phyloP scores from a whole-genome alignment of 2,113 vertebrate genomes.

The Hucho hucho region DNA sequence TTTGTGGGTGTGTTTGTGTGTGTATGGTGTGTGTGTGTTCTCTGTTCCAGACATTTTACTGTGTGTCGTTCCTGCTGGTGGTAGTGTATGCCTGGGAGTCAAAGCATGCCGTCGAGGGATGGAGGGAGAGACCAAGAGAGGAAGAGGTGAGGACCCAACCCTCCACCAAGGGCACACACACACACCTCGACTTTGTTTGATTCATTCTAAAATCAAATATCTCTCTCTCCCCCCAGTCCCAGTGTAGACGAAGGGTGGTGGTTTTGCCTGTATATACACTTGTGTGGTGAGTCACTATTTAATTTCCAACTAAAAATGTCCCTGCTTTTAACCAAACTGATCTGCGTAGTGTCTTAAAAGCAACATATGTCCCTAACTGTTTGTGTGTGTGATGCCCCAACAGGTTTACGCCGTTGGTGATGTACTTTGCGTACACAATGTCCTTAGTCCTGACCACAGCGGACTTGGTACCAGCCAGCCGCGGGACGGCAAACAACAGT shows the following conservation, averaged over 20 bases:
- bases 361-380: background rate
- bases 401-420: constrained; percentile 61
- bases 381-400: constrained; percentile 1
- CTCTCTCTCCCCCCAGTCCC: constrained; percentile 37
- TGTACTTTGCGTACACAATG: constrained; percentile 60
- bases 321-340: background rate
- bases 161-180: background rate
- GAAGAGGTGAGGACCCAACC: constrained; percentile 50
- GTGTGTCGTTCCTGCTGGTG: constrained; percentile 73
- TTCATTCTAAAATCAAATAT: background rate
- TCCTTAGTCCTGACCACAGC: constrained; percentile 10
- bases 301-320: background rate
- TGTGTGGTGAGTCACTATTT: constrained; percentile 57
- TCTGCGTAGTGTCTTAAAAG: background rate
- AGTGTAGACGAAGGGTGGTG: constrained; percentile 1
- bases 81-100: constrained; percentile 73
- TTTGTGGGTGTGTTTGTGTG: too few relatives aligned
- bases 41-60: constrained; percentile 70
- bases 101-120: constrained; percentile 54
- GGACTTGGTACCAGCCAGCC: background rate
- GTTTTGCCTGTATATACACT: constrained; percentile 31
- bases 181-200: background rate
- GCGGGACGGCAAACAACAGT: fast-evolving
- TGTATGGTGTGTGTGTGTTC: background rate
- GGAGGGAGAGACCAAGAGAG: constrained; percentile 54